phyloP scores from a whole-genome alignment of 2,113 vertebrate genomes.

The Eublepharis macularius region DNA sequence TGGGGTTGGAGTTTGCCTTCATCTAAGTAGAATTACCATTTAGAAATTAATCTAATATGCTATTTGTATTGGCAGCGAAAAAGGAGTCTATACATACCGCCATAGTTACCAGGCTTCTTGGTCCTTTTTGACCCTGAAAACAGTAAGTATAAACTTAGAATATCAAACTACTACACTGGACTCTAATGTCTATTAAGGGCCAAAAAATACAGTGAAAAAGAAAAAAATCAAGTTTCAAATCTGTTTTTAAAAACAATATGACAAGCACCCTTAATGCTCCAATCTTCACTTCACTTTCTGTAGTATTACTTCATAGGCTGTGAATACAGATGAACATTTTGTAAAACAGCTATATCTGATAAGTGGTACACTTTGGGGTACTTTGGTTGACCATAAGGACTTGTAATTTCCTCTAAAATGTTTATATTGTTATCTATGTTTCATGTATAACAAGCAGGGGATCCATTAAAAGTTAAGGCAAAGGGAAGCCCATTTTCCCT shows the following conservation, averaged over 20 bases:
- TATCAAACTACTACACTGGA: not conserved
- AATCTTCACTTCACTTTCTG: not conserved
- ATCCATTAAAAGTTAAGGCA: not conserved
- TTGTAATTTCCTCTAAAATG: not conserved
- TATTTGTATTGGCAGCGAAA: not conserved
- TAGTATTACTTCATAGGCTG: not conserved
- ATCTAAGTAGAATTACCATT: not conserved
- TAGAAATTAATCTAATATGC: not conserved
- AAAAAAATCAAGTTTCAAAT: not conserved
- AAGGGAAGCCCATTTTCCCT: not conserved
- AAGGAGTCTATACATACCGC: slow-evolving; percentile 73
- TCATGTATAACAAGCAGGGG: not conserved
- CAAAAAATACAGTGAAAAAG: not conserved
- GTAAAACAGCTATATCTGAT: not conserved
- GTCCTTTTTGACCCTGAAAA: slow-evolving; percentile 81
- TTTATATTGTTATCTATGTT: not conserved
- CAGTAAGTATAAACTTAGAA: slow-evolving; percentile 40
- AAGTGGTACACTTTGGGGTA: not conserved
- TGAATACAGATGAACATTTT: not conserved
- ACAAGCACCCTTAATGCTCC: not conserved
- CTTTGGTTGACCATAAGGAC: not conserved
- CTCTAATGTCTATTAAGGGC: not conserved
- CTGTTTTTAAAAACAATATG: not conserved
- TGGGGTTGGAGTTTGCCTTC: too few species aligned
- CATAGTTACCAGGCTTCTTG: slow-evolving; percentile 64